phyloP scores from a whole-genome alignment of 2,888 invertebrate genomes.

The Fragum whitleyi region DNA sequence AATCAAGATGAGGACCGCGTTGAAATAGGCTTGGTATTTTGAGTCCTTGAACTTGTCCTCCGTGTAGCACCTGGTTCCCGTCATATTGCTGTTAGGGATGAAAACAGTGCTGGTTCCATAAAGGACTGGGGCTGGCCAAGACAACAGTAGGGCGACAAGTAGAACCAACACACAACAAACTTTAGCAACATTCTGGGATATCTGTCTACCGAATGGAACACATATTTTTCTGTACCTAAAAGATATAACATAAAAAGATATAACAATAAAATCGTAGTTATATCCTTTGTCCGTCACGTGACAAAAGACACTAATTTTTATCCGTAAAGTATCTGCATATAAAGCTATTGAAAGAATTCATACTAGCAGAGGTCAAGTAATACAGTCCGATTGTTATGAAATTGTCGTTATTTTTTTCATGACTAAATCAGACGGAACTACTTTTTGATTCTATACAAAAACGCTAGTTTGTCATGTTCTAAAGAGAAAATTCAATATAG shows the following conservation, averaged over 20 bases:
- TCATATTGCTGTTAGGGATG: slow-evolving; percentile 54
- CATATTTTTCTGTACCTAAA: slow-evolving; percentile 74
- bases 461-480: too few species aligned
- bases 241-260: too few species aligned
- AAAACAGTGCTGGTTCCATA: slow-evolving; percentile 68
- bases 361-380: too few species aligned
- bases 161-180: slow-evolving; percentile 36
- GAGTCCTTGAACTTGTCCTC: slow-evolving; percentile 62
- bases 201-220: slow-evolving; percentile 69
- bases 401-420: too few species aligned
- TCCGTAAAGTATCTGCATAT: too few species aligned
- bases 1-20: slow-evolving; percentile 62
- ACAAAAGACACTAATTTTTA: too few species aligned
- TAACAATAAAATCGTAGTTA: too few species aligned
- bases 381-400: too few species aligned
- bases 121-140: slow-evolving; percentile 70
- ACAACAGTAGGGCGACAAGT: slow-evolving; percentile 47
- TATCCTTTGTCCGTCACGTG: background rate
- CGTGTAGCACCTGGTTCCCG: slow-evolving; percentile 70
- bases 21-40: slow-evolving; percentile 67
- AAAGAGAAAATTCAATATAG: too few species aligned
- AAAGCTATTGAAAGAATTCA: too few species aligned
- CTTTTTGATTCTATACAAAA: too few species aligned
- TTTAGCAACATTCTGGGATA: slow-evolving; percentile 61
- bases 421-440: too few species aligned